These are phyloP conservation scores for Pseudococcus longispinus DNA, from an alignment of 2,888 invertebrate genomes.

Conservation along the genomic window DNA sequence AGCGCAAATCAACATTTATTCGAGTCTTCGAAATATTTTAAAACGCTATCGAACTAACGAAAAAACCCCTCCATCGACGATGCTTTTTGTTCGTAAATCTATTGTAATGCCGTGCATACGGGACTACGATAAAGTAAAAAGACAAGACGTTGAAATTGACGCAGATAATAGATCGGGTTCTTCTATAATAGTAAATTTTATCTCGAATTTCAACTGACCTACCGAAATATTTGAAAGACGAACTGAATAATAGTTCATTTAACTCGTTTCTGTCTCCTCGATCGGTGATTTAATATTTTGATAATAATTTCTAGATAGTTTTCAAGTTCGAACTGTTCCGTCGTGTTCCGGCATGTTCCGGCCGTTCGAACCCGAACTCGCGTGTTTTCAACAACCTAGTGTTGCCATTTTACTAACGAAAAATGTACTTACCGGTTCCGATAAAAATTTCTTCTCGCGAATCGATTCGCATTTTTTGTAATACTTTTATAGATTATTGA, in stretches of 20 bases:
- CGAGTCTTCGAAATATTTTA: no score
- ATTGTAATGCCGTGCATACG: neutral
- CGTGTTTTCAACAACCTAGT: no score
- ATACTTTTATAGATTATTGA: no score
- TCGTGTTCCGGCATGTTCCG: no score
- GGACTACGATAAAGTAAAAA: neutral
- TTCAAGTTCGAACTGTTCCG: no score
- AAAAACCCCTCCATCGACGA: neutral
- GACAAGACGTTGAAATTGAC: neutral
- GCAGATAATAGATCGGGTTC: neutral
- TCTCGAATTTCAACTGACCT: neutral
- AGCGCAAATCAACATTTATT: neutral
- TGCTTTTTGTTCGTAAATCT: neutral
- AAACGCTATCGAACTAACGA: neutral
- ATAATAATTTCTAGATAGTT: no score
- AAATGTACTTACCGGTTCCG: no score
- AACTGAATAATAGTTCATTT: neutral
- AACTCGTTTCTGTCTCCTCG: neutral
- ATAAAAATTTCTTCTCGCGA: no score
- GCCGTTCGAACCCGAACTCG: no score
- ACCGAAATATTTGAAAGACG: neutral
- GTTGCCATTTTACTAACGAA: no score
- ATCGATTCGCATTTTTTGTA: no score
- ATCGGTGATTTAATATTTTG: neutral
- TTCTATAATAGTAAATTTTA: neutral